These are phyloP conservation scores for Drosophila jambulina DNA, from an alignment of 1,140 invertebrate genomes.

Conservation along the genomic window DNA sequence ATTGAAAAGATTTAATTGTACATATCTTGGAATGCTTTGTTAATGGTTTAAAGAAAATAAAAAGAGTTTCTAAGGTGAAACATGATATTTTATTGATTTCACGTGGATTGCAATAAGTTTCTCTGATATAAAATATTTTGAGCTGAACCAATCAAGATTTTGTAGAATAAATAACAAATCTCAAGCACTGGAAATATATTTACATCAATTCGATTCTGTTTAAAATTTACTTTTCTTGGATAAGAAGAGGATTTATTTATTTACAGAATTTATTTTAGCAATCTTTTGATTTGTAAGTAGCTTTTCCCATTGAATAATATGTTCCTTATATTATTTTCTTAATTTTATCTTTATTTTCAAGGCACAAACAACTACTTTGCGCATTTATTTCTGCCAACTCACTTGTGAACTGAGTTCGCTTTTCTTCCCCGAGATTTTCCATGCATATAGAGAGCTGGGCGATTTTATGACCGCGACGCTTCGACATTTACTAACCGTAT, in stretches of 20 bases:
- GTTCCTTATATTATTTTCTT: not conserved
- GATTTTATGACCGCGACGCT: conserved; percentile 71
- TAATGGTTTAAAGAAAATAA: not conserved
- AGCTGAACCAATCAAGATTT: not conserved
- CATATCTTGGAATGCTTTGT: not conserved
- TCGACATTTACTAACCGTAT: conserved; percentile 67
- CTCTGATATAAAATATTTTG: not conserved
- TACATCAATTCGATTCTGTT: too few species aligned
- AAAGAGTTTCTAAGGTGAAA: not conserved
- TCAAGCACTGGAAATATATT: not conserved
- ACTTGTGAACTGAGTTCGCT: conserved; percentile 17
- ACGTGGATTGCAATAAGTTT: not conserved
- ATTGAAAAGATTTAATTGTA: not conserved
- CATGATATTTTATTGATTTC: not conserved
- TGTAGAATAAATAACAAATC: not conserved
- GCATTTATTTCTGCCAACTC: conserved; percentile 7
- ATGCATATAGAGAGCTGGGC: conserved; percentile 13
- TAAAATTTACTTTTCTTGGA: not conserved
- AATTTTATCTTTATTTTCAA: not conserved
- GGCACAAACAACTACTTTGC: not conserved
- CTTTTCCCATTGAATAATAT: not conserved
- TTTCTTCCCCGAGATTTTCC: conserved; percentile 26
- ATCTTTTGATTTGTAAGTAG: not conserved
- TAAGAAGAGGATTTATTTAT: not conserved
- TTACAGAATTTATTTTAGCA: not conserved